Conservation (phyloP, 2,797 vertebrate genomes). For the Myotis daubentonii region DNA sequence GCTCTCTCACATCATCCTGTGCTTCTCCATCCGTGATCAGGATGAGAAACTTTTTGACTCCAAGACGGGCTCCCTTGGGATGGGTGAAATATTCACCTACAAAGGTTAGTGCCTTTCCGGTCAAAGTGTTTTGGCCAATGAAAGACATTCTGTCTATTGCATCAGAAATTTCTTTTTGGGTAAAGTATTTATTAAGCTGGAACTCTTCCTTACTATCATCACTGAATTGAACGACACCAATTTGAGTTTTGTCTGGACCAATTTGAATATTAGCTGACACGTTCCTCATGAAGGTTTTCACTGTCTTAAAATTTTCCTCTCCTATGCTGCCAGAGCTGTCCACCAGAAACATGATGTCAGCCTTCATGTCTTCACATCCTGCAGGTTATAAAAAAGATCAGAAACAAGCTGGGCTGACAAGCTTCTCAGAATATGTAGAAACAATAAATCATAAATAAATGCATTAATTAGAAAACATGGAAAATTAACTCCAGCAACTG, state of each 20-base stretch:
- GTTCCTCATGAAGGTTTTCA: constrained; percentile 82
- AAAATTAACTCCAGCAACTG: not conserved
- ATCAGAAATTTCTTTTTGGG: constrained; percentile 72
- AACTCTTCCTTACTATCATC: constrained; percentile 77
- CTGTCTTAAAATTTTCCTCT: constrained; percentile 35
- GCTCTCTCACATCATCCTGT: constrained; percentile 85
- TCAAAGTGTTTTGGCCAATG: constrained; percentile 83
- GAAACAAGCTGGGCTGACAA: not conserved
- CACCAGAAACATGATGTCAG: constrained; percentile 83
- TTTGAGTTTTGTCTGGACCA: constrained; percentile 81
- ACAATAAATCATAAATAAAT: not conserved
- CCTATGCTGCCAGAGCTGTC: constrained; percentile 82
- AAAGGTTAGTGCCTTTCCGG: constrained; percentile 83
- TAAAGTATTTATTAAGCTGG: constrained; percentile 80
- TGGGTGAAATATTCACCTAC: constrained; percentile 85
- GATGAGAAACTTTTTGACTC: constrained; percentile 86
- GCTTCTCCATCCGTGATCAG: constrained; percentile 91
- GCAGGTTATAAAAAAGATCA: constrained; percentile 25
- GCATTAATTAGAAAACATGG: constrained; percentile 6
- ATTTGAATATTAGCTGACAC: constrained; percentile 83
- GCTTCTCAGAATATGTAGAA: not conserved
- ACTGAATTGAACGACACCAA: constrained; percentile 91
- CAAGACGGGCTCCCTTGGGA: constrained; percentile 82
- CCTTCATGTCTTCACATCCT: constrained; percentile 79
- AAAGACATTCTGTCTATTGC: constrained; percentile 83